Evolutionary conservation across 2,797 vertebrate species (phyloP).

Genomic region (Ateles fusciceps): DNA sequence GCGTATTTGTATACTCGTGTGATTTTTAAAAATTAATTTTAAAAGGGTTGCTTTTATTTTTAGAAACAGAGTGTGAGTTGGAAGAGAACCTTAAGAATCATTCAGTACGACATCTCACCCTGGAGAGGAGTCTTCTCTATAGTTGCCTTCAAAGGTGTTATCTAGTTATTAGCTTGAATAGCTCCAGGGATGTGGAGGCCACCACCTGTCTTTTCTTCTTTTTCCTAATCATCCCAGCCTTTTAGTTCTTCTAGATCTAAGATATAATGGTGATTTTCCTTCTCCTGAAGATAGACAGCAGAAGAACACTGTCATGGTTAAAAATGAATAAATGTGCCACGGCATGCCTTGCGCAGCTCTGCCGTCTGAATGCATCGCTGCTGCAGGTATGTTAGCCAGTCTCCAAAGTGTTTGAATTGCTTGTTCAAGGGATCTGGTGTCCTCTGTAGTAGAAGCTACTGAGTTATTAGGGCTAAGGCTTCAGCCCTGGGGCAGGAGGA

Average conservation of each 20-base stretch:
- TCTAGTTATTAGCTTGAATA: background rate
- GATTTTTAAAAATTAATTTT: background rate
- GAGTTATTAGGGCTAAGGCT: background rate
- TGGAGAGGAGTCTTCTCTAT: background rate
- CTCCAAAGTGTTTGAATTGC: background rate
- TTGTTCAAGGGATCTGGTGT: background rate
- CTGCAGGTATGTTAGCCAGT: background rate
- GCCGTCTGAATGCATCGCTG: background rate
- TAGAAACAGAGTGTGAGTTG: constrained; percentile 4
- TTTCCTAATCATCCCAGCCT: background rate
- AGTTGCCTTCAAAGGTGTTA: background rate
- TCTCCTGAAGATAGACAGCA: background rate
- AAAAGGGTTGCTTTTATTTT: background rate
- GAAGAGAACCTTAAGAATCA: background rate
- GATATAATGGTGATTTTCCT: background rate
- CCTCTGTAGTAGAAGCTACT: background rate
- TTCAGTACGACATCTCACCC: rapidly evolving
- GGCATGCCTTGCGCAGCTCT: background rate
- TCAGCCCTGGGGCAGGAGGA: background rate
- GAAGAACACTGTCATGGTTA: background rate
- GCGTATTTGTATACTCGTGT: background rate
- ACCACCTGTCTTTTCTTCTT: background rate
- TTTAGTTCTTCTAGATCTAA: background rate
- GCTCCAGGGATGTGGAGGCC: background rate
- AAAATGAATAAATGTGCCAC: background rate